Evolutionary conservation across 2,888 invertebrate species (phyloP), one percentile per base, ranked within the genome.

Genomic region (Acanthococcus lagerstroemiae): DNA sequence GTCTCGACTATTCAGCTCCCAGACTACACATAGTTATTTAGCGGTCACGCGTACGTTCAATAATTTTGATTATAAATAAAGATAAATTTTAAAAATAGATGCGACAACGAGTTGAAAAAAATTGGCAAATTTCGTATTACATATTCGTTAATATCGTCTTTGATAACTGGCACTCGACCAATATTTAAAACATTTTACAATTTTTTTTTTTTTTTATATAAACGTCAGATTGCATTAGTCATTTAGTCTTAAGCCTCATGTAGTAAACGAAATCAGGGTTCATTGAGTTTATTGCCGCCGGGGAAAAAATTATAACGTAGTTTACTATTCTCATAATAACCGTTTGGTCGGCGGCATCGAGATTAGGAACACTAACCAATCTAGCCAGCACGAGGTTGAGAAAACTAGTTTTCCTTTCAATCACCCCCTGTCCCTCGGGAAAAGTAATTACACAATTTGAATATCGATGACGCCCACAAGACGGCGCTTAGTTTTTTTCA

Each of bases 101-200:
- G 45, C 26, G 17, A 19, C 58, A 22, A 46, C 46, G 58, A 17
- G 58, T 58, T 26, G 58, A n/a, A 48, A 58, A 58, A 46, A 58
- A 58, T 58, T 58, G 58, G 58, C 58, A 58, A 58, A 58, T 58
- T 58, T 58, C 58, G 12, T 58, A 58, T 46, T 45, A 58, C 46
- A 58, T 46, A 58, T 58, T 58, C 58, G 25, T 21, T 58, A 44
- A 37, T 58, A 45, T 46, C 24, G 46, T 58, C 58, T 58, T 58
- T 58, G 58, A 58, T 58, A 58, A 58, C 58, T 58, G 58, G 58
- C 58, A 58, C 24, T 6, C 46, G 26, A 58, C 58, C 58, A 58
- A 58, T 58, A 22, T 58, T 57, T 58, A 37, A 58, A 58, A 26
- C 46, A 58, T 45, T 46, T 58, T 46, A 58, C 45, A 58, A 21